Conservation (phyloP, 2,113 vertebrate species). For the Rhombomys opimus region DNA sequence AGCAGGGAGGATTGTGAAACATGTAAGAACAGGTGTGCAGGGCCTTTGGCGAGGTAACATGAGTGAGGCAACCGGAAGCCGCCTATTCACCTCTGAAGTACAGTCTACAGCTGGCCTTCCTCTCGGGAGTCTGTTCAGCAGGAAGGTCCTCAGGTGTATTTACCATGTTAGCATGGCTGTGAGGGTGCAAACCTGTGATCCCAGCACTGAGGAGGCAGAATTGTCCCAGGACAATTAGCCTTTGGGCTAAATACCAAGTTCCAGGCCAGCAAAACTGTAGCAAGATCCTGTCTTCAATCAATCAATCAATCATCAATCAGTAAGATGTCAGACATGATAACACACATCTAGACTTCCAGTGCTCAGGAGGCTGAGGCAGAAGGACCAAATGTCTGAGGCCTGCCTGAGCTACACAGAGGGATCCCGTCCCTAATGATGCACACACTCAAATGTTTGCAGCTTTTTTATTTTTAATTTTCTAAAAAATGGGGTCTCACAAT, state of each 20-base stretch:
- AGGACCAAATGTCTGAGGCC: no score
- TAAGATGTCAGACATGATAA: not conserved
- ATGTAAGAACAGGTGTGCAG: not conserved
- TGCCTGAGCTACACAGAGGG: not conserved
- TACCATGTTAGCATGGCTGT: not conserved
- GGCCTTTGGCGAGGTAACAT: not conserved
- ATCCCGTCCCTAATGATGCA: not conserved
- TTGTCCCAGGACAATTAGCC: no score
- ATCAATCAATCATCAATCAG: not conserved
- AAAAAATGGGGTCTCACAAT: not conserved
- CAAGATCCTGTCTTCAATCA: not conserved
- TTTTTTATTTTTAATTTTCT: constrained; percentile 1
- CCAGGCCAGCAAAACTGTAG: not conserved
- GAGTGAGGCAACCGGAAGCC: fast-evolving
- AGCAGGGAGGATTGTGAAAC: no score
- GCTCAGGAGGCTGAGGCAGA: not conserved
- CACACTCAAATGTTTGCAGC: not conserved
- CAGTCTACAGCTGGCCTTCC: not conserved
- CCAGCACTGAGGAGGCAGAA: not conserved
- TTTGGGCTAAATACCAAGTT: not conserved
- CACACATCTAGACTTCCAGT: not conserved
- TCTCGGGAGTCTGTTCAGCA: not conserved
- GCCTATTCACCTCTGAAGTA: not conserved
- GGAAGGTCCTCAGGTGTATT: not conserved
- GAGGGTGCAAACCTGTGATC: no score